Base-by-base conservation (phyloP, 2,797 vertebrate species). In the Falco columbarius region DNA sequence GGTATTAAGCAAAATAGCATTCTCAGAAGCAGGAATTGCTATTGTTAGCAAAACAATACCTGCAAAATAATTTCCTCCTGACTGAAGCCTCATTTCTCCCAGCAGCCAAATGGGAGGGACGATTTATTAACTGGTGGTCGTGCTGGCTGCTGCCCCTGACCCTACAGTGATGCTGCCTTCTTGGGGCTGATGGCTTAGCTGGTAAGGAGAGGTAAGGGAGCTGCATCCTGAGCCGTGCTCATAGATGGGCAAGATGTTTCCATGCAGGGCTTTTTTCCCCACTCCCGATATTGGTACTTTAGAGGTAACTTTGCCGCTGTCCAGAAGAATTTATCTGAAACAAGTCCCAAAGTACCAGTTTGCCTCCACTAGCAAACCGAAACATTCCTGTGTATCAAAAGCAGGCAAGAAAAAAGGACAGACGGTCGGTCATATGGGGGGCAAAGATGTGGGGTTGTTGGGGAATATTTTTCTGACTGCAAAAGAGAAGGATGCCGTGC, bases 41-140 rank as follows among this genome's bases (percentile, higher is more conserved):
- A 94, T 98, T 97, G 97, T 98, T 98, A 97, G 97, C 96, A 89
- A 98, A 98, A 97, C 98, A 97, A 97, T 97, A 81, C 91, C 96
- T 75, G 92, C 96, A 73, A 84, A 98, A 96, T 96, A 67, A 97
- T 97, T 96, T 91, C 89, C 91, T 97, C 93, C 94, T 27, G 59
- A 61, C 93, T 73, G 47, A 12, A 52, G 94, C 88, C 94, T 96
- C 77, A 19, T 90, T 93, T 86, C 96, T 96, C 59, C 92, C 93
- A 34, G 77, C 88, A 51, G 91, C 89, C 62, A 30, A 83, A 27
- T 36, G 86, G 94, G 83, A 95, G 88, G 91, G 87, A 68, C 18
- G 58, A 34, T 90, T 95, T 92, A 96, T 97, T 91, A 96, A 76
- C 71, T 10, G 77, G 52, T 44, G 73, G 62, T 44, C 20, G 5